Conservation (phyloP, 2,113 vertebrate species). For the Colossoma macropomum region DNA sequence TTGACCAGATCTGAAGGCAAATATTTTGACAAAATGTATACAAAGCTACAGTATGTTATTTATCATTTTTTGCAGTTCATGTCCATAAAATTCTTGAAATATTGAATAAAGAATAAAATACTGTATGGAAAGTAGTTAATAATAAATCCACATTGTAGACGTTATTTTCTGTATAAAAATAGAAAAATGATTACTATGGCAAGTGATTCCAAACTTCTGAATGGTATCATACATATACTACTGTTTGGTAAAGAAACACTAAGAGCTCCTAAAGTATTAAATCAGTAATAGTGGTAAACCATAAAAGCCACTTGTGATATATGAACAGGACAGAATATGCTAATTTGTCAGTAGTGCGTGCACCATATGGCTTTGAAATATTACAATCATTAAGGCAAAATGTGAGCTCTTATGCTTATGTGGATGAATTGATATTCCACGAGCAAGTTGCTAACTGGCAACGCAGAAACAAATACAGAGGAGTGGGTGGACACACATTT, state of each 20-base stretch:
- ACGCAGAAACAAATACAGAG: conserved; percentile 34
- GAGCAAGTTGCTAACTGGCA: conserved; percentile 32
- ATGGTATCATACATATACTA: too few species aligned
- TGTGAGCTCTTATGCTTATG: conserved; percentile 26
- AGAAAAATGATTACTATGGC: too few species aligned
- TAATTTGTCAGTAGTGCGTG: conserved; percentile 44
- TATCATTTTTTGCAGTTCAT: too few species aligned
- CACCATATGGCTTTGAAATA: conserved; percentile 40
- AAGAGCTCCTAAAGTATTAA: conserved; percentile 26
- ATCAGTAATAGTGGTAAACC: conserved; percentile 48
- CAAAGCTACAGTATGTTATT: too few species aligned
- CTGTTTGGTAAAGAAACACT: background rate
- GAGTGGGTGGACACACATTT: conserved; percentile 20
- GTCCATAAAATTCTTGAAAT: too few species aligned
- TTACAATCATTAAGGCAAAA: conserved; percentile 50
- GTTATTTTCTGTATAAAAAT: too few species aligned
- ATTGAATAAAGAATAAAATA: too few species aligned
- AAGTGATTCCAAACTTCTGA: too few species aligned
- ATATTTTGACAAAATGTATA: too few species aligned
- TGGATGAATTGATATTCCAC: conserved; percentile 38
- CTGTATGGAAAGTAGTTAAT: too few species aligned
- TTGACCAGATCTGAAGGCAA: too few species aligned
- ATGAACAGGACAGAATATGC: conserved; percentile 40
- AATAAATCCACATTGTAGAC: too few species aligned
- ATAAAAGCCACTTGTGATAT: conserved; percentile 47